Conservation (phyloP, 2,113 vertebrate species). For the Bufo gargarizans region DNA sequence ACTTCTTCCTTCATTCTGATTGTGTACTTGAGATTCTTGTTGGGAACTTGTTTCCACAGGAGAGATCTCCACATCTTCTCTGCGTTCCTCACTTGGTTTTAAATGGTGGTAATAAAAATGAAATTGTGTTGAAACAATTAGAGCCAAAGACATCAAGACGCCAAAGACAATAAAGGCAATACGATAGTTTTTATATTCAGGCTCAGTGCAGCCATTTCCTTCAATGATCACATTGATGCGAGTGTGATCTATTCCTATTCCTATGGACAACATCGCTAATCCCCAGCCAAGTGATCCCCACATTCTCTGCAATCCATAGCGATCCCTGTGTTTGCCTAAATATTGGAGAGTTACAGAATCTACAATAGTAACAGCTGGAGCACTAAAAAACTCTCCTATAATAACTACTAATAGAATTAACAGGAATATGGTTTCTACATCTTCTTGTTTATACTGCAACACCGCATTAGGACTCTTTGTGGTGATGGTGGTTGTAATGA, state of each 20-base stretch:
- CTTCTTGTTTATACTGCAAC: conserved; percentile 80
- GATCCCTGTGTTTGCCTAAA: conserved; percentile 88
- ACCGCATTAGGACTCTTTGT: conserved; percentile 68
- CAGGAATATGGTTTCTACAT: conserved; percentile 90
- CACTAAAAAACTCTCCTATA: conserved; percentile 96
- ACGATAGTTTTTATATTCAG: conserved; percentile 89
- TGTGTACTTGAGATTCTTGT: conserved; percentile 65
- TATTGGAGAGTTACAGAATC: conserved; percentile 96
- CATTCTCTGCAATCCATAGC: conserved; percentile 96
- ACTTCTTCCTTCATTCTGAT: conserved; percentile 59
- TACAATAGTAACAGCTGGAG: conserved; percentile 94
- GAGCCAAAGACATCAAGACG: conserved; percentile 88
- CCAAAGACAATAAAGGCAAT: conserved; percentile 94
- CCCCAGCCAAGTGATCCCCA: conserved; percentile 99
- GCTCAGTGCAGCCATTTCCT: conserved; percentile 79
- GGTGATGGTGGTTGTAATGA: conserved; percentile 54
- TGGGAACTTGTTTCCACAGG: conserved; percentile 72
- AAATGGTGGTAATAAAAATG: conserved; percentile 80
- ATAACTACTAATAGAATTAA: conserved; percentile 93
- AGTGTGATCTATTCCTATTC: conserved; percentile 95
- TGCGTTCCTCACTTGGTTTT: conserved; percentile 67
- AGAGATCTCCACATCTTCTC: conserved; percentile 72
- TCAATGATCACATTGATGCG: conserved; percentile 71
- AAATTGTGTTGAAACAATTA: conserved; percentile 93
- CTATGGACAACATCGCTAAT: conserved; percentile 92